phyloP scores from a whole-genome alignment of 1,140 invertebrate species.

The Pararge aegeria region DNA sequence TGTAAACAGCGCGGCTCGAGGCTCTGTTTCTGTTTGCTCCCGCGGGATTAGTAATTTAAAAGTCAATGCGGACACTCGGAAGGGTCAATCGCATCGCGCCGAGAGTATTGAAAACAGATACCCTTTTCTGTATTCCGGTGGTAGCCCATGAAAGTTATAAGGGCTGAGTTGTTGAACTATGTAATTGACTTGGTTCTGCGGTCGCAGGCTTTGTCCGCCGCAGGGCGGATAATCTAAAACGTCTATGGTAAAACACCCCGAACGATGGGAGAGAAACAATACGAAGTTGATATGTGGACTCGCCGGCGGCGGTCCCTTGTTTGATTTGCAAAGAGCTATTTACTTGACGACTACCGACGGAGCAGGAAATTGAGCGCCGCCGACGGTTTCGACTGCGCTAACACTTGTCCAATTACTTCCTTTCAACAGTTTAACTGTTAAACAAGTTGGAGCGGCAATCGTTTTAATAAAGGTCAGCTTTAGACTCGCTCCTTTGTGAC shows the following conservation, averaged over 20 bases:
- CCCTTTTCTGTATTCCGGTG: slow-evolving; percentile 77
- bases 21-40: slow-evolving; percentile 68
- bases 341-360: slow-evolving; percentile 63
- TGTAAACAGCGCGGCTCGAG: slow-evolving; percentile 65
- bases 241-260: slow-evolving; percentile 64
- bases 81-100: slow-evolving; percentile 73
- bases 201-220: slow-evolving; percentile 72
- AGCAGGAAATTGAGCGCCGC: slow-evolving; percentile 69
- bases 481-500: slow-evolving; percentile 45
- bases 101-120: slow-evolving; percentile 75
- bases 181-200: slow-evolving; percentile 78
- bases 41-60: slow-evolving; percentile 79
- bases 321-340: slow-evolving; percentile 78
- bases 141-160: slow-evolving; percentile 77
- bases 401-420: slow-evolving; percentile 73
- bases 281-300: slow-evolving; percentile 76
- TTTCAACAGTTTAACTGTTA: slow-evolving; percentile 60
- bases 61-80: slow-evolving; percentile 78
- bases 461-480: slow-evolving; percentile 53
- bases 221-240: slow-evolving; percentile 75
- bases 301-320: slow-evolving; percentile 70
- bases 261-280: slow-evolving; percentile 72
- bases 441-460: slow-evolving; percentile 54
- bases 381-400: slow-evolving; percentile 53
- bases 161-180: slow-evolving; percentile 79